Conservation (phyloP, 2,888 invertebrate genomes). For the Cantharis rufa region DNA sequence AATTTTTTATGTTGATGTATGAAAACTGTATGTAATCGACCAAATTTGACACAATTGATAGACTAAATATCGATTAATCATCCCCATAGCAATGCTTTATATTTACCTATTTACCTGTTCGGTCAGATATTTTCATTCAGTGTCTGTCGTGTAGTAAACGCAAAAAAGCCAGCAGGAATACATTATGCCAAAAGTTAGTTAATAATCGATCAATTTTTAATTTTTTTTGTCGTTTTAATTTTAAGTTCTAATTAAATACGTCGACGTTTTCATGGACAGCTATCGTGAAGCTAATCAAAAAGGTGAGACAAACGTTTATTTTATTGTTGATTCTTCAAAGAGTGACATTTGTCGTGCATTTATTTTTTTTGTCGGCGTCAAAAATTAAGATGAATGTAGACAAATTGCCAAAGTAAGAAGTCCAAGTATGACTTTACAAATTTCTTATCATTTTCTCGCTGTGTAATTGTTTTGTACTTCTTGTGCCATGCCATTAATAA, state of each 20-base stretch:
- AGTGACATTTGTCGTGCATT: conserved; percentile 3
- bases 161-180: conserved; percentile 1
- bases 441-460: background rate
- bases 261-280: conserved; percentile 10
- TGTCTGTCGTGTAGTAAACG: conserved; percentile 10
- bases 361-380: background rate
- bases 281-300: conserved; percentile 19
- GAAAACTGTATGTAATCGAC: background rate
- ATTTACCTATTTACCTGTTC: conserved; percentile 23
- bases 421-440: background rate
- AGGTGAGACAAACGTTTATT: conserved; percentile 7
- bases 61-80: conserved; percentile 26
- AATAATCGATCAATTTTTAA: conserved; percentile 33
- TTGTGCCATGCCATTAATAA: background rate
- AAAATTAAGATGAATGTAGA: background rate
- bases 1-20: background rate
- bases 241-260: background rate
- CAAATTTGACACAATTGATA: conserved; percentile 7
- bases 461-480: background rate
- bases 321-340: background rate
- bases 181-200: conserved; percentile 39
- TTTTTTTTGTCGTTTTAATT: background rate
- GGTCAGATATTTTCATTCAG: conserved; percentile 8
- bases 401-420: background rate
- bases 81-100: conserved; percentile 33